These are phyloP conservation scores for Myrmecophaga tridactyla DNA, from an alignment of 2,113 vertebrate species.

Conservation along the genomic window DNA sequence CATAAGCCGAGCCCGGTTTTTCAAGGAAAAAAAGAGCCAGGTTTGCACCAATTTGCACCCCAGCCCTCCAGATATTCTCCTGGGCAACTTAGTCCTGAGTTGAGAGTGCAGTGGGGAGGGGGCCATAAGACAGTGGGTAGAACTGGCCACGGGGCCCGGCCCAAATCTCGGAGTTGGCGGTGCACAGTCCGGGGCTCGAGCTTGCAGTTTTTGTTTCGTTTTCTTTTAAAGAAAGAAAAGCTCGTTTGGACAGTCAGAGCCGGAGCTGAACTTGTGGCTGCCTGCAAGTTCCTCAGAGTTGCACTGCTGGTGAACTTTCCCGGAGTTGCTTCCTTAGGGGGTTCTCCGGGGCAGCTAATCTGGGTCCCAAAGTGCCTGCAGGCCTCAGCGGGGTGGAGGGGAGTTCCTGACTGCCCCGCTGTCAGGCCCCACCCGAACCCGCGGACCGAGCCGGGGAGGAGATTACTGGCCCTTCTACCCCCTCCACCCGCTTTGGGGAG, in stretches of 20 bases:
- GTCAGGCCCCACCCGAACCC: not conserved
- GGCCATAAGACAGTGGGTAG: not conserved
- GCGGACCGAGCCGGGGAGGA: not conserved
- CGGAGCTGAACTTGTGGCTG: not conserved
- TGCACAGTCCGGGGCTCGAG: not conserved
- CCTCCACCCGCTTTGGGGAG: not conserved
- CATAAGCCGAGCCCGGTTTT: not conserved
- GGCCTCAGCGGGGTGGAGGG: no score
- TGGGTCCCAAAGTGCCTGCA: not conserved
- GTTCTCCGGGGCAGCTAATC: not conserved
- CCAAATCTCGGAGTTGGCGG: not conserved
- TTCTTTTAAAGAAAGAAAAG: constrained; percentile 21
- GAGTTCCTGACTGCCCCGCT: not conserved
- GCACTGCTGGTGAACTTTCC: constrained; percentile 25
- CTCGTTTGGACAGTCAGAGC: not conserved
- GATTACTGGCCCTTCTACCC: not conserved
- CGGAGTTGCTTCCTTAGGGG: not conserved
- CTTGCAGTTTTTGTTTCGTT: constrained; percentile 61
- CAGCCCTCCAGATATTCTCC: not conserved
- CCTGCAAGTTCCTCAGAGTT: not conserved
- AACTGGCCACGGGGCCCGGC: not conserved
- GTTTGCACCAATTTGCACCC: not conserved
- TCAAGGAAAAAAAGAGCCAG: not conserved
- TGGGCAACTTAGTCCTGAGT: not conserved
- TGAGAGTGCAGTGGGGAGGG: not conserved